These are phyloP conservation scores for Helleia helle DNA, from an alignment of 2,888 invertebrate genomes.

Conservation along the genomic window DNA sequence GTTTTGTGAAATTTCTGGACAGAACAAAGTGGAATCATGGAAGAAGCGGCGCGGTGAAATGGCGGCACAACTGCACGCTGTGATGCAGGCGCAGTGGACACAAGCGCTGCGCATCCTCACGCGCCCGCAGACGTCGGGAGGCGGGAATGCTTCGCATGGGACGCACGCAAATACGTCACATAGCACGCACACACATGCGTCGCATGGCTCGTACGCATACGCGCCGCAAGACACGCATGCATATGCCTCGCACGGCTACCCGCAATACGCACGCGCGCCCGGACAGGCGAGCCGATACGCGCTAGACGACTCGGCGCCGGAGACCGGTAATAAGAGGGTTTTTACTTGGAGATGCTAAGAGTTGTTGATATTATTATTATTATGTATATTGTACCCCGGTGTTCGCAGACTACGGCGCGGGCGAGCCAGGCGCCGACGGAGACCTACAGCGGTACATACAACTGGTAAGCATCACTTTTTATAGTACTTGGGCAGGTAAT, in stretches of 20 bases:
- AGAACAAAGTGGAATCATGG: conserved; percentile 56
- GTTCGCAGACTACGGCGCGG: neutral
- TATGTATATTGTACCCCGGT: no score
- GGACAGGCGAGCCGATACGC: neutral
- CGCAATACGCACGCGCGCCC: no score
- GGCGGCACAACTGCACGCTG: conserved; percentile 81
- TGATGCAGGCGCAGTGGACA: conserved; percentile 88
- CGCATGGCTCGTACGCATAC: no score
- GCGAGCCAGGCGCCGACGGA: neutral
- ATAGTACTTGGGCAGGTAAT: no score
- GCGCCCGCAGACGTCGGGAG: conserved; percentile 19
- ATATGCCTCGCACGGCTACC: no score
- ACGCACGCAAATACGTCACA: neutral
- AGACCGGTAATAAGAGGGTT: neutral
- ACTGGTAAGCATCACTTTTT: conserved; percentile 19
- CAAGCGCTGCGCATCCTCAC: conserved; percentile 82
- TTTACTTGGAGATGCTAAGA: no score
- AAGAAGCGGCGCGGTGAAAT: conserved; percentile 75
- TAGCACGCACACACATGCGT: neutral
- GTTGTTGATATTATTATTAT: no score
- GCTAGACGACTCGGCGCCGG: neutral
- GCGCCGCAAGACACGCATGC: no score
- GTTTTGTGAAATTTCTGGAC: no score
- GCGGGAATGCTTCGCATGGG: no score
- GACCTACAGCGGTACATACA: conserved; percentile 3